phyloP scores from a whole-genome alignment of 2,888 invertebrate species.

The Phlogophora meticulosa region DNA sequence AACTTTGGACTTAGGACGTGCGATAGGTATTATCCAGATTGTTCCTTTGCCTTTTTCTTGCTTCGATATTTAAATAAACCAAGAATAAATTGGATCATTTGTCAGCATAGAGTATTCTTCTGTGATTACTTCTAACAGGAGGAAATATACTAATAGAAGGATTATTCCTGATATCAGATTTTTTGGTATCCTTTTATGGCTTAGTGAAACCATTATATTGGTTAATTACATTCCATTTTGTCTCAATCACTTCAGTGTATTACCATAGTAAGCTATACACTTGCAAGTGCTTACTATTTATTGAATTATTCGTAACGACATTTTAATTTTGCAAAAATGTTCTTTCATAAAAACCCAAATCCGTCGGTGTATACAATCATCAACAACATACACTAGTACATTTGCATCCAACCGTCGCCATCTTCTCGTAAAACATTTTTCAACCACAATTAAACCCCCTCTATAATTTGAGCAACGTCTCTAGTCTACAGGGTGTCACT shows the following conservation, averaged over 20 bases:
- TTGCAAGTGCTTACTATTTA: not conserved
- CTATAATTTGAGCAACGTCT: constrained; percentile 69
- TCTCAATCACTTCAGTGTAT: not conserved
- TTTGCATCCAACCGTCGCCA: not conserved
- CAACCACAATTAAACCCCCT: constrained; percentile 42
- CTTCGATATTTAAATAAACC: too few species aligned
- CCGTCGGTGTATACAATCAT: not conserved
- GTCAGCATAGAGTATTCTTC: too few species aligned
- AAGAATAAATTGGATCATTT: too few species aligned
- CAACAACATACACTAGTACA: constrained; percentile 2
- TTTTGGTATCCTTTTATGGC: too few species aligned
- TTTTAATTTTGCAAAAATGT: not conserved
- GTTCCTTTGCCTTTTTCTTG: constrained; percentile 3
- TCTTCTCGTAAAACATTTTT: constrained; percentile 41
- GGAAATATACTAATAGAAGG: too few species aligned
- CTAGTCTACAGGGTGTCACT: constrained; percentile 74
- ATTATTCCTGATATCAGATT: too few species aligned
- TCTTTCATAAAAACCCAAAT: too few species aligned
- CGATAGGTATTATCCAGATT: not conserved
- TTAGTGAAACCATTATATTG: too few species aligned
- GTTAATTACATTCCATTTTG: too few species aligned
- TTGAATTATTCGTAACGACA: not conserved
- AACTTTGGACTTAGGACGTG: constrained; percentile 65
- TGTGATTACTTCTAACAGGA: too few species aligned
- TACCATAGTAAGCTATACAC: not conserved